These are phyloP conservation scores for Buathra laborator DNA, from an alignment of 2,888 invertebrate genomes.

Conservation along the genomic window DNA sequence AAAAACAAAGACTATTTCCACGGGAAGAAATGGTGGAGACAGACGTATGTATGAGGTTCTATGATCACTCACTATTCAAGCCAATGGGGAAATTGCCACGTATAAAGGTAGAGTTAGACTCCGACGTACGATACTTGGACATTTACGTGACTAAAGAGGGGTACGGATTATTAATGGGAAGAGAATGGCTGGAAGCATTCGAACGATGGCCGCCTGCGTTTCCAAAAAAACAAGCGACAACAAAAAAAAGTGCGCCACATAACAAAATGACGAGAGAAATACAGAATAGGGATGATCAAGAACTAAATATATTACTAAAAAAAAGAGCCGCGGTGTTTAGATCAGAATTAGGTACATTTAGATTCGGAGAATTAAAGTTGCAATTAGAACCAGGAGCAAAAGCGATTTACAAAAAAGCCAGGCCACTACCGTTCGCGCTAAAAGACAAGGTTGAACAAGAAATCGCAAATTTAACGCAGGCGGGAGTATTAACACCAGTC, in stretches of 20 bases:
- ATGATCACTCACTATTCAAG: constrained; percentile 29
- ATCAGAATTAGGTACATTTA: constrained; percentile 61
- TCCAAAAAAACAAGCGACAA: not conserved
- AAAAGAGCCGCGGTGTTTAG: constrained; percentile 49
- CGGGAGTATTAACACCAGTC: constrained; percentile 68
- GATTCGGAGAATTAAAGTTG: constrained; percentile 55
- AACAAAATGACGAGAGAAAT: not conserved
- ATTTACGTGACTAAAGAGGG: constrained; percentile 62
- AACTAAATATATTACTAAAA: constrained; percentile 6
- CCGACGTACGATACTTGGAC: constrained; percentile 22
- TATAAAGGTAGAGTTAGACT: constrained; percentile 11
- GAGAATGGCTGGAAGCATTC: constrained; percentile 50
- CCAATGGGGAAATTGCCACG: constrained; percentile 44
- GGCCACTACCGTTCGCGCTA: constrained; percentile 74
- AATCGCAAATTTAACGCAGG: constrained; percentile 64
- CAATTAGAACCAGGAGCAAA: constrained; percentile 59
- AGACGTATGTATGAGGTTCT: constrained; percentile 41
- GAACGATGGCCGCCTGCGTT: constrained; percentile 44
- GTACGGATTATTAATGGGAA: constrained; percentile 58
- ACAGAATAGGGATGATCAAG: not conserved
- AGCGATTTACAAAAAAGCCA: constrained; percentile 63
- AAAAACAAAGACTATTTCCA: constrained; percentile 18
- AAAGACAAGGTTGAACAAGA: constrained; percentile 70
- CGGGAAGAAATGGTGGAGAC: constrained; percentile 9
- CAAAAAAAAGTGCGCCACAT: not conserved